Evolutionary conservation across 1,140 invertebrate species (phyloP).

Genomic region (Mactra quadrangularis): DNA sequence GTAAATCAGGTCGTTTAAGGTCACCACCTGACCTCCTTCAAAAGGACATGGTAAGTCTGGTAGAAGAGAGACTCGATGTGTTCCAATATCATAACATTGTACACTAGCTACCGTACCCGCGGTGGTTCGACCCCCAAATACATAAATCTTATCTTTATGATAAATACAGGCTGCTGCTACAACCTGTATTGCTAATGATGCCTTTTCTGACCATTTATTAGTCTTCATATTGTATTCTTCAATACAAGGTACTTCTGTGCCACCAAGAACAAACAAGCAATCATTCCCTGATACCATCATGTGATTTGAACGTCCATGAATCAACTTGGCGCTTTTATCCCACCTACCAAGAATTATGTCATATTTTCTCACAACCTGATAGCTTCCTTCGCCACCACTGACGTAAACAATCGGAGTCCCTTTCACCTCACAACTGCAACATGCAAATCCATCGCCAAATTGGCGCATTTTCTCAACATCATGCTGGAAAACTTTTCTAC

Average conservation of each 20-base stretch:
- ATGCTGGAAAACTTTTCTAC: constrained; percentile 5
- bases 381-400: constrained; percentile 13
- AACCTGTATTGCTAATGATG: constrained; percentile 21
- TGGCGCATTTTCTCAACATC: constrained; percentile 35
- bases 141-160: constrained; percentile 50
- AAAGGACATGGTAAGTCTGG: constrained; percentile 38
- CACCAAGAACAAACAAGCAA: constrained; percentile 33
- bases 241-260: constrained; percentile 44
- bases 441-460: constrained; percentile 32
- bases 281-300: constrained; percentile 26
- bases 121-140: constrained; percentile 48
- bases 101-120: constrained; percentile 28
- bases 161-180: constrained; percentile 5
- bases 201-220: constrained; percentile 53
- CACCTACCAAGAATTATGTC: constrained; percentile 46
- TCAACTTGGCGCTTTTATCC: constrained; percentile 46
- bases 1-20: constrained; percentile 29
- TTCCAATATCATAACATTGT: constrained; percentile 40
- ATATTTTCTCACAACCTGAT: constrained; percentile 25
- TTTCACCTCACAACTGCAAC: constrained; percentile 41
- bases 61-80: neutral
- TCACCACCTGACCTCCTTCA: constrained; percentile 36
- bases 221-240: constrained; percentile 45
- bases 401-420: constrained; percentile 39
- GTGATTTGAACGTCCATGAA: constrained; percentile 48